phyloP scores from a whole-genome alignment of 2,888 invertebrate species.

The Plagodis pulveraria region DNA sequence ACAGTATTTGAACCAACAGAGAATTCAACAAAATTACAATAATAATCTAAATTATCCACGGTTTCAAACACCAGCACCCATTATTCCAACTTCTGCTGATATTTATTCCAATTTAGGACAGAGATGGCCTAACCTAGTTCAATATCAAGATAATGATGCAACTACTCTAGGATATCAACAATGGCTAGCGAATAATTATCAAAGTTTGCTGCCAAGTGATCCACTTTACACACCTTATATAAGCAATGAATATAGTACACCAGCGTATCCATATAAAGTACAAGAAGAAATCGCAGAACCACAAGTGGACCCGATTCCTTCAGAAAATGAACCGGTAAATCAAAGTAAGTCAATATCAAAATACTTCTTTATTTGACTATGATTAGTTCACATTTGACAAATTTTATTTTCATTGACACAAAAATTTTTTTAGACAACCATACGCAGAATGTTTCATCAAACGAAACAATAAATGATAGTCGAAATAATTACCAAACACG shows the following conservation, averaged over 20 bases:
- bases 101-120: background rate
- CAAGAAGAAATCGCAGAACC: background rate
- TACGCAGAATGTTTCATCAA: slow-evolving; percentile 31
- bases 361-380: background rate
- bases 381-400: background rate
- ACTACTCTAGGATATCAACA: background rate
- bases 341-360: slow-evolving; percentile 10
- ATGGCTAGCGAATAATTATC: slow-evolving; percentile 4
- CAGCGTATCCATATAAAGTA: background rate
- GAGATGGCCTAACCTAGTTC: slow-evolving; percentile 4
- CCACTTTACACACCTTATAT: background rate
- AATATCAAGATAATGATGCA: background rate
- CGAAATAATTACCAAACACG: slow-evolving; percentile 34
- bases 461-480: slow-evolving; percentile 5
- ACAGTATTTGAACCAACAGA: background rate
- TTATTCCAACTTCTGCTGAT: background rate
- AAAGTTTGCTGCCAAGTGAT: background rate
- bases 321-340: background rate
- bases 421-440: slow-evolving; percentile 24
- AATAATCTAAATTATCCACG: slow-evolving; percentile 3
- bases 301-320: background rate
- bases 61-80: slow-evolving; percentile 2
- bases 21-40: slow-evolving; percentile 1
- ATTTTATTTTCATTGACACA: slow-evolving; percentile 1
- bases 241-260: slow-evolving; percentile 1